Evolutionary conservation across 2,797 vertebrate species (phyloP), one percentile per base, ranked within the genome.

Genomic region (Lycodopsis pacificus): DNA sequence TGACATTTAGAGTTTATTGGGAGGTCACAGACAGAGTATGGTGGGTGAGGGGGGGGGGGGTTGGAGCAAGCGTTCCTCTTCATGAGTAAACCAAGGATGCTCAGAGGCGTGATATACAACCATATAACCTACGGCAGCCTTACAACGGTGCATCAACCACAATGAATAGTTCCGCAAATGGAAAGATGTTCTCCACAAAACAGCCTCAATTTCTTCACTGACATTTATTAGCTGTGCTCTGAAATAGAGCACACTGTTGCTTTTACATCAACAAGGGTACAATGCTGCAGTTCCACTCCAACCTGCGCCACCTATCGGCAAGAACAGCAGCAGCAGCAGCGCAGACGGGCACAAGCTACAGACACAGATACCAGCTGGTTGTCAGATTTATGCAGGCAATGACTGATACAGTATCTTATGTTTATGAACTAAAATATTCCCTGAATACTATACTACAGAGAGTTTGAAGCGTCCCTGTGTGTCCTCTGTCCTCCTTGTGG

Each of bases 51-150:
- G 40, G 14, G 46, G 25, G 44, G 20, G 30, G 30, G 12, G 38
- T 22, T 25, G 13, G 22, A 64, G 40, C 5, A n/a, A 64, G 40
- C 4, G 10, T 58, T 76, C 40, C 38, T 73, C 53, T 71, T 77
- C 49, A 70, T 65, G 10, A 68, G 36, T 25, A 81, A 70, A 64
- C n/a, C 63, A 86, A 19, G 20, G n/a, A 49, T 30, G 67, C 49
- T 54, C 27, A 56, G 34, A 30, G 22, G 54, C 57, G 54, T 13
- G 11, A 58, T 20, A 20, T 20, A 48, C 8, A 71, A 74, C 20
- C 15, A 20, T 20, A 48, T 19, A 71, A 74, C 20, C 15, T 44
- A 15, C n/a, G n/a, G 22, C 5, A 22, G 25, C 12, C 27, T 64
- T 56, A 63, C 49, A 75, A 69, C 22, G 48, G 56, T n/a, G n/a